Conservation (phyloP, 2,113 vertebrate species). For the Hippocampus comes region DNA sequence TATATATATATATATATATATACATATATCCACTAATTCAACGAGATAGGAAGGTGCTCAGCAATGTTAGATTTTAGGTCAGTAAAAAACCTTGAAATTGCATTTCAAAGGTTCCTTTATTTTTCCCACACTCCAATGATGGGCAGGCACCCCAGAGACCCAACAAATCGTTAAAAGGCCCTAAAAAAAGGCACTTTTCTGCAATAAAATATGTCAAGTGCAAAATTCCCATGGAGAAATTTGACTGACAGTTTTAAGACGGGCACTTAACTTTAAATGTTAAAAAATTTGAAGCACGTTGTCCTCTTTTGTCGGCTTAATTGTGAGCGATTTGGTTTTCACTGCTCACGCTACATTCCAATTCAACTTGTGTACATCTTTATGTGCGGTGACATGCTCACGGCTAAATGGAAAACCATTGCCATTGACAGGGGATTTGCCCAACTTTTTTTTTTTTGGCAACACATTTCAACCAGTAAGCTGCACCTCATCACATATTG, state of each 20-base stretch:
- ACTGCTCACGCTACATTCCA: slow-evolving; percentile 39
- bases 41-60: too few relatives aligned
- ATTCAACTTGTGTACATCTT: background rate
- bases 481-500: slow-evolving; percentile 13
- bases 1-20: too few relatives aligned
- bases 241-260: background rate
- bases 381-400: slow-evolving; percentile 25
- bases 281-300: slow-evolving; percentile 29
- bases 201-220: background rate
- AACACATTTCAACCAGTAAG: slow-evolving; percentile 31
- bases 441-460: slow-evolving; percentile 29
- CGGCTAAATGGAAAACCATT: slow-evolving; percentile 15
- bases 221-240: background rate
- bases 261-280: background rate
- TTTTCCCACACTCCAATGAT: too few relatives aligned
- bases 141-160: too few relatives aligned
- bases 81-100: too few relatives aligned
- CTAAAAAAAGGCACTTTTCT: too few relatives aligned
- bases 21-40: too few relatives aligned
- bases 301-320: slow-evolving; percentile 27
- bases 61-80: too few relatives aligned
- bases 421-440: slow-evolving; percentile 28
- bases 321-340: slow-evolving; percentile 28
- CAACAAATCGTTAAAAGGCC: too few relatives aligned
- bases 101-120: too few relatives aligned